Percentiles rank a stretch among this genome's conserved stretches.
phyloP scores from a whole-genome alignment of 1,140 invertebrate genomes.

The Lordiphosa collinella region DNA sequence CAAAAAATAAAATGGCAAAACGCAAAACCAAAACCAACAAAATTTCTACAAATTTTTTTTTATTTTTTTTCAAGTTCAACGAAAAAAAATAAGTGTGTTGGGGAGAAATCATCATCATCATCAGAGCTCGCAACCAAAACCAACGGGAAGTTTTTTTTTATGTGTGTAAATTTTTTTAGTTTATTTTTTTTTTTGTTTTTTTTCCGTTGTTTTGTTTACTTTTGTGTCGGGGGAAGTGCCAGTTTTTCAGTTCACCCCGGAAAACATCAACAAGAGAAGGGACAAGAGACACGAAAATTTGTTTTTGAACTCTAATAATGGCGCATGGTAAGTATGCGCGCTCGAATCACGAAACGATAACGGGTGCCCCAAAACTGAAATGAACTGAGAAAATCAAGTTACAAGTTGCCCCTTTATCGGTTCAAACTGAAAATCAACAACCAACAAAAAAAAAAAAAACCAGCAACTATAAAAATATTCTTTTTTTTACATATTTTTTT shows the following conservation, averaged over 20 bases:
- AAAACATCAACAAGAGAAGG: neutral
- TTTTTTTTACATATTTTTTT: constrained; percentile 36
- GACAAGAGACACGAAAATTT: constrained; percentile 23
- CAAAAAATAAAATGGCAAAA: constrained; percentile 54
- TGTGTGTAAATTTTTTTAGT: constrained; percentile 10
- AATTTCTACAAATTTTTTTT: constrained; percentile 45
- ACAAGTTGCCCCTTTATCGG: constrained; percentile 57
- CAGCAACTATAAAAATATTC: constrained; percentile 9
- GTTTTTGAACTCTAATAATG: constrained; percentile 28
- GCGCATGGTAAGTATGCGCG: constrained; percentile 72
- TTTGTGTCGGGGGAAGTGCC: constrained; percentile 19
- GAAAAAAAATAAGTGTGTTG: constrained; percentile 27
- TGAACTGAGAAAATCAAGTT: constrained; percentile 7
- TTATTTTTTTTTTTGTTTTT: constrained; percentile 3
- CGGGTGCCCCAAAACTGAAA: constrained; percentile 24
- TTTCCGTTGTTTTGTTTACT: constrained; percentile 20
- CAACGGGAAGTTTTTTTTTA: constrained; percentile 39
- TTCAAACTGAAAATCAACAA: constrained; percentile 37
- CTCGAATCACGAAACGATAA: constrained; percentile 58
- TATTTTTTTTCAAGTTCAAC: constrained; percentile 61
- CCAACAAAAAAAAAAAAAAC: constrained; percentile 1
- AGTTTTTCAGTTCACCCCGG: constrained; percentile 43
- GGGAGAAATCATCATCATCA: constrained; percentile 14
- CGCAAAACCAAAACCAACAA: constrained; percentile 43
- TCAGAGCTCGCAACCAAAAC: constrained; percentile 2